A percentile compares a stretch with the other conserved stretches of the same genome.
Evolutionary conservation across 2,888 invertebrate species (phyloP).

Genomic region (Yponomeuta sedellus): DNA sequence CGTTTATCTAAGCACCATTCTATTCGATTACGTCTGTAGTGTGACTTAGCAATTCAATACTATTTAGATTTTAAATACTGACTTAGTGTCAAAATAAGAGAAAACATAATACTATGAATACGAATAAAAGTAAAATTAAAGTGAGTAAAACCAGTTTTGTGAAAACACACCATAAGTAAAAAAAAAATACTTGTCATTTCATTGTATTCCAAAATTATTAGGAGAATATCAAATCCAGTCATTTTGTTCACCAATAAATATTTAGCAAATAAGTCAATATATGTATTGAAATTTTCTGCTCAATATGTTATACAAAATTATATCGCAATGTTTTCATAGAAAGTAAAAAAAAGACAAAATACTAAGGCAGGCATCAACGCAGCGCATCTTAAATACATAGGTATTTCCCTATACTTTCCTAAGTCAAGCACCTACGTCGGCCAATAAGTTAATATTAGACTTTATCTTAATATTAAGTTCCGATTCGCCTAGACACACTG

Average conservation of each 20-base stretch:
- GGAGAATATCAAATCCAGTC: constrained; percentile 69
- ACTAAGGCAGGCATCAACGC: neutral
- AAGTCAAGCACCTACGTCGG: neutral
- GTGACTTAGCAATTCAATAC: constrained; percentile 69
- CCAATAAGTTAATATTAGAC: neutral
- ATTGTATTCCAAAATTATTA: constrained; percentile 45
- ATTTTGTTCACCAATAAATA: constrained; percentile 31
- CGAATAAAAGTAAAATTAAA: constrained; percentile 47
- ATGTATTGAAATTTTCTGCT: neutral
- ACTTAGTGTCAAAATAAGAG: constrained; percentile 56
- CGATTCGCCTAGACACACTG: neutral
- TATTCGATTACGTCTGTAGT: constrained; percentile 67
- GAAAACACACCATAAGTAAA: constrained; percentile 52
- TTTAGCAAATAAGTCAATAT: constrained; percentile 15
- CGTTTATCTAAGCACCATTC: constrained; percentile 72
- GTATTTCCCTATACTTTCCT: constrained; percentile 1
- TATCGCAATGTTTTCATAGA: constrained; percentile 2
- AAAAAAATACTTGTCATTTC: constrained; percentile 46
- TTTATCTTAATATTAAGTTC: neutral
- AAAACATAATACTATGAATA: constrained; percentile 50
- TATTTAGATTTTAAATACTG: constrained; percentile 57
- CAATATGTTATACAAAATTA: neutral
- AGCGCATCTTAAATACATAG: neutral
- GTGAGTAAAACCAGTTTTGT: constrained; percentile 64
- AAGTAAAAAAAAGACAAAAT: neutral